phyloP scores from a whole-genome alignment of 2,797 vertebrate genomes.

The Capromys pilorides region DNA sequence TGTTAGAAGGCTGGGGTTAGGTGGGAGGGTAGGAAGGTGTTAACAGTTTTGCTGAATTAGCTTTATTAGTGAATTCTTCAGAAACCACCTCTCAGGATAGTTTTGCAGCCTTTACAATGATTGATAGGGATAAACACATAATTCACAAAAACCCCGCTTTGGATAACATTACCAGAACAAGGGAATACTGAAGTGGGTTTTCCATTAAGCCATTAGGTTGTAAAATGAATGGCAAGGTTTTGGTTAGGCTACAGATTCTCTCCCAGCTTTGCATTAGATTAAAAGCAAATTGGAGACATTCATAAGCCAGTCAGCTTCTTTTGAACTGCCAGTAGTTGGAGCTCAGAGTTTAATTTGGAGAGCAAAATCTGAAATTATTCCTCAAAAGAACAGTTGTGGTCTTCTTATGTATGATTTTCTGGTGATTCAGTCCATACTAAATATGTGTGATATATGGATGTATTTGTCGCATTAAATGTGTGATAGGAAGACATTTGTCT shows the following conservation, averaged over 20 bases:
- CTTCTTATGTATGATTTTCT: neutral
- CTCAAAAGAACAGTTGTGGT: neutral
- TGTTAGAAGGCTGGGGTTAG: neutral
- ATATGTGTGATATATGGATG: neutral
- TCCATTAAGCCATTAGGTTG: neutral
- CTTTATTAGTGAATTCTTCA: constrained; percentile 2
- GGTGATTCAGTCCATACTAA: constrained; percentile 11
- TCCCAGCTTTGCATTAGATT: neutral
- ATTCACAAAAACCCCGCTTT: neutral
- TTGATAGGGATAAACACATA: neutral
- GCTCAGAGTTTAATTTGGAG: neutral
- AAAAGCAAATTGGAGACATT: neutral
- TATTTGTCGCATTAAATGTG: neutral
- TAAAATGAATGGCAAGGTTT: neutral
- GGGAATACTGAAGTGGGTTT: neutral
- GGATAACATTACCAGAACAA: neutral
- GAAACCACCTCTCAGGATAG: neutral
- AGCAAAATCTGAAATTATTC: neutral
- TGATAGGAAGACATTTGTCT: neutral
- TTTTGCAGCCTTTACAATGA: neutral
- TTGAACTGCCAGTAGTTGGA: constrained; percentile 20
- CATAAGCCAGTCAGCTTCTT: neutral
- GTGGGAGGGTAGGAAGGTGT: neutral
- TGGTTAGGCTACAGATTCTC: neutral
- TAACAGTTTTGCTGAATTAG: neutral